Base-by-base conservation (phyloP, 2,888 invertebrate genomes). In the Euplexia lucipara region DNA sequence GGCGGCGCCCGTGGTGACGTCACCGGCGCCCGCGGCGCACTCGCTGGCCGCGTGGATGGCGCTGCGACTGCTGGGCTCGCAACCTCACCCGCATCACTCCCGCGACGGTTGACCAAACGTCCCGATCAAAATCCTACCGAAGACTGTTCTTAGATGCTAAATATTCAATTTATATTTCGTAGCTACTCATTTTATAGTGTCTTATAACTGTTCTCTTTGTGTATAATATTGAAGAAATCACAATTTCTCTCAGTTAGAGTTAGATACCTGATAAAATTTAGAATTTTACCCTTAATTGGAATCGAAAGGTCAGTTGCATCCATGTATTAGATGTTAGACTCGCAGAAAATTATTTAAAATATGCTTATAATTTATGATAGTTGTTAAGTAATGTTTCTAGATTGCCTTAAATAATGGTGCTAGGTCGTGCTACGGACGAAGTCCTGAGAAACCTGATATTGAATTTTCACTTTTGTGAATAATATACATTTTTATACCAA, bases 31-130 rank as follows among this genome's bases (percentile, higher is more conserved):
- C 0, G 96, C 96, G 0, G 90, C 96, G 51, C 96, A 96, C 61
- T 96, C 97, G 0, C 92, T 97, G 10, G 97, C 97, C n/a, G 97
- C 97, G 32, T 97, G 97, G 97, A 97, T 97, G 96, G 97, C 97
- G 1, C 83, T 97, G 51, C 92, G 97, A 59, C 93, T 97, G 12
- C 93, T 97, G 42, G 96, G 97, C 30, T 91, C 96, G 70, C 95
- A 92, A 14, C 87, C 87, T 3, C 91, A 89, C 58, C 87, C 90
- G 7, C 92, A 91, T 51, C 90, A 86, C 32, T 87, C 92, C 3
- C 86, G 90, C 8, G 92, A 93, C 58, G 92, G 93, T 62, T 93
- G 88, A 91, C 57, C 53, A 12, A 20, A 41, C 37, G 57, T 41
- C 42, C 59, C 42, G 37, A 63, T 65, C 39, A 65, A 62, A 67